Percentiles rank a stretch among this genome's conserved stretches.
These are phyloP conservation scores for Campoletis sonorensis DNA, from an alignment of 1,140 invertebrate genomes.

Conservation along the genomic window DNA sequence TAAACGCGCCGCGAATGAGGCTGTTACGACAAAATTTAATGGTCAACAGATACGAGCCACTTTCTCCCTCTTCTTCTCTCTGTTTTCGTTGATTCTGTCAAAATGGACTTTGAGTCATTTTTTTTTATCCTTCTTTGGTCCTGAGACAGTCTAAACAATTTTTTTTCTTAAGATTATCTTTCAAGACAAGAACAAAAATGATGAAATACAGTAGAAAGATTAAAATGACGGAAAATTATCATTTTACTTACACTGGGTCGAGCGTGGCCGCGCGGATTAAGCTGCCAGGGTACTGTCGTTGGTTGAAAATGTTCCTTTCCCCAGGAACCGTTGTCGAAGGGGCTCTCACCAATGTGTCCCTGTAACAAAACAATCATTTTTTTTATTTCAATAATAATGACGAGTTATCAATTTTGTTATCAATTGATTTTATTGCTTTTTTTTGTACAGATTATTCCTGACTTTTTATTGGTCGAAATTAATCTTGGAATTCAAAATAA, in stretches of 20 bases:
- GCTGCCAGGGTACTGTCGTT: conserved; percentile 73
- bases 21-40: conserved; percentile 65
- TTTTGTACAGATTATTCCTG: neutral
- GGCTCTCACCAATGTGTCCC: conserved; percentile 75
- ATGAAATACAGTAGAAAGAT: too few relatives aligned
- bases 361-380: conserved; percentile 57
- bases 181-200: too few relatives aligned
- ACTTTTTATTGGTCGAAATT: too few relatives aligned
- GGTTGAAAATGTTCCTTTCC: conserved; percentile 75
- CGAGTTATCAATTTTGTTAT: neutral
- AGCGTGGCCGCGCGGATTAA: conserved; percentile 72
- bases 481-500: too few relatives aligned
- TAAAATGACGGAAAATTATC: neutral
- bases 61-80: neutral
- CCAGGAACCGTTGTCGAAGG: conserved; percentile 76
- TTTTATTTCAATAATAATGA: conserved; percentile 20
- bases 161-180: too few relatives aligned
- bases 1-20: conserved; percentile 64
- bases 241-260: conserved; percentile 71
- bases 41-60: conserved; percentile 63
- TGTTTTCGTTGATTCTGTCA: conserved; percentile 33
- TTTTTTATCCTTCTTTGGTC: neutral
- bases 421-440: conserved; percentile 24
- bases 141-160: neutral
- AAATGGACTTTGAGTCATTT: conserved; percentile 3